Conservation (phyloP, 2,113 vertebrate genomes). For the Aspidoscelis tigris region DNA sequence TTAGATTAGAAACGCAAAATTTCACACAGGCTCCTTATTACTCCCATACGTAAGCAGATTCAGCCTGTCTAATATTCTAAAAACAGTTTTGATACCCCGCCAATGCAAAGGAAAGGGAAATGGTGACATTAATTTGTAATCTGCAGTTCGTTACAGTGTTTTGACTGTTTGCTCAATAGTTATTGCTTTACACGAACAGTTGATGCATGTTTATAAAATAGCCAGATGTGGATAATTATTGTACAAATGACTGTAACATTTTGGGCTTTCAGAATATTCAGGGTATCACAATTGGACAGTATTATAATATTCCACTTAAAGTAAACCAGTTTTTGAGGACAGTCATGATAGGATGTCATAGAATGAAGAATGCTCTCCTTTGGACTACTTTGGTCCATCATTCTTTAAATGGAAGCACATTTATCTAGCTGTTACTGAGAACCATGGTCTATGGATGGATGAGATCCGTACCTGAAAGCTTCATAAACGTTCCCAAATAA, state of each 20-base stretch:
- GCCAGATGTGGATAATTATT: neutral
- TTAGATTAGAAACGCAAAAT: neutral
- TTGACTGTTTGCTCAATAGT: neutral
- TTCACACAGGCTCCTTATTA: neutral
- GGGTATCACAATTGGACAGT: slow-evolving; percentile 5
- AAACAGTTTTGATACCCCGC: neutral
- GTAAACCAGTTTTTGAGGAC: neutral
- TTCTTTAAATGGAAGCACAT: neutral
- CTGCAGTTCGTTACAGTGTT: neutral
- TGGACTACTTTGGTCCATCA: neutral
- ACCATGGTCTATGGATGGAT: neutral
- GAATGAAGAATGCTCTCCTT: neutral
- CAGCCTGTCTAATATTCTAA: neutral
- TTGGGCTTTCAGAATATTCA: slow-evolving; percentile 4
- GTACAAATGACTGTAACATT: slow-evolving; percentile 1
- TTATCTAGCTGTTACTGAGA: neutral
- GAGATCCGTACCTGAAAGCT: no score
- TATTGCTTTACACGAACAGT: slow-evolving; percentile 6
- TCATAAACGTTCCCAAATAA: neutral
- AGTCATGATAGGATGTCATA: neutral
- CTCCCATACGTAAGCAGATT: neutral
- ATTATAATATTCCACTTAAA: neutral
- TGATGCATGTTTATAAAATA: neutral
- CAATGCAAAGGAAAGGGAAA: neutral
- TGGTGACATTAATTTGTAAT: neutral